phyloP scores from a whole-genome alignment of 2,113 vertebrate genomes.

The Cariama cristata region DNA sequence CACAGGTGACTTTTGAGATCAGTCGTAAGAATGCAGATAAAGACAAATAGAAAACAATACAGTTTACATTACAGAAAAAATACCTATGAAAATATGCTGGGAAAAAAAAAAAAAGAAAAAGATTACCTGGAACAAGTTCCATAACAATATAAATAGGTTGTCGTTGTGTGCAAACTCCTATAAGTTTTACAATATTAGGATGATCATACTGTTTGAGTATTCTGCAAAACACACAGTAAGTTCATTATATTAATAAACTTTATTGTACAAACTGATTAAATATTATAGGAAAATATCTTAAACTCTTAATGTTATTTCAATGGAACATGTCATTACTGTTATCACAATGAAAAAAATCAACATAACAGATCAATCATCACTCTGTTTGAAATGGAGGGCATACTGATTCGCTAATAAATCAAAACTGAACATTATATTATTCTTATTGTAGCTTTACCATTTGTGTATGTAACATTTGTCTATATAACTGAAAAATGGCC shows the following conservation, averaged over 20 bases:
- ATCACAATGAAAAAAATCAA: neutral
- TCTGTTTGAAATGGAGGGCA: neutral
- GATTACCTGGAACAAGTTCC: slow-evolving; percentile 94
- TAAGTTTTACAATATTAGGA: slow-evolving; percentile 97
- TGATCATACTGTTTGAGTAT: slow-evolving; percentile 99
- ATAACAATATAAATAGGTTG: slow-evolving; percentile 99
- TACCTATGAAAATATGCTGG: neutral
- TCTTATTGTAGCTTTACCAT: neutral
- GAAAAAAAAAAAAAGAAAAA: neutral
- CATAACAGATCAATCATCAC: neutral
- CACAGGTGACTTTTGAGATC: neutral
- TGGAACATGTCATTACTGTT: neutral
- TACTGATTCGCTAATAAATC: neutral
- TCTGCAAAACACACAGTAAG: slow-evolving; percentile 75
- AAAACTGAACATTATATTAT: neutral
- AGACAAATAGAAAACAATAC: neutral
- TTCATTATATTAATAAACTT: neutral
- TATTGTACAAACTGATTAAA: neutral
- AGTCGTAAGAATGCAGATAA: neutral
- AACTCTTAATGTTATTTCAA: neutral
- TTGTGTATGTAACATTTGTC: neutral
- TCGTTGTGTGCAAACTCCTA: slow-evolving; percentile 96
- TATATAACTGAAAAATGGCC: neutral
- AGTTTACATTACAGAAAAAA: neutral
- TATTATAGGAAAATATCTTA: neutral